Conservation (phyloP, 2,888 invertebrate genomes). For the Iphiclides podalirius region DNA sequence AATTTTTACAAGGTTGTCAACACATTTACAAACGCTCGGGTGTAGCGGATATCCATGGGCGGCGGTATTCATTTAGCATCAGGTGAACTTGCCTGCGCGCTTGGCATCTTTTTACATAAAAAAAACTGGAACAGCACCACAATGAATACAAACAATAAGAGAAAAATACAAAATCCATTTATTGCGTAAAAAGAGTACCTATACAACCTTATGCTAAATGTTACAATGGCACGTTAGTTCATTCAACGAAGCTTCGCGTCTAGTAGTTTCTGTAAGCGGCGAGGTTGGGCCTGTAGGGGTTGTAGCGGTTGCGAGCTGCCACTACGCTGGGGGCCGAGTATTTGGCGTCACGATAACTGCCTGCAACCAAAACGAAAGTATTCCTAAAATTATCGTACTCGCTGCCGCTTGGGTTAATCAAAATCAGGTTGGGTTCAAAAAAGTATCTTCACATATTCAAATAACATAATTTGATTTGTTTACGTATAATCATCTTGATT, state of each 20-base stretch:
- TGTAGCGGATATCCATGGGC: too few relatives aligned
- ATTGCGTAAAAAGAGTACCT: conserved; percentile 33
- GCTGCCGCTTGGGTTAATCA: too few relatives aligned
- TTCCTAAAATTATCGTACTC: too few relatives aligned
- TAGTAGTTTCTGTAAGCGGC: conserved; percentile 23
- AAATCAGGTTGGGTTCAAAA: conserved; percentile 32
- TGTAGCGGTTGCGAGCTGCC: conserved; percentile 44
- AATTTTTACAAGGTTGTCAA: too few relatives aligned
- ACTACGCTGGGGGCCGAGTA: conserved; percentile 47
- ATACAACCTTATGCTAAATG: conserved; percentile 36
- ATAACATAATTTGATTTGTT: neutral
- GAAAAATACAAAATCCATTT: conserved; percentile 29
- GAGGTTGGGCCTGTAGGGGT: conserved; percentile 42
- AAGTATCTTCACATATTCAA: neutral
- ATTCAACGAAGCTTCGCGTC: neutral
- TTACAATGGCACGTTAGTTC: conserved; percentile 12
- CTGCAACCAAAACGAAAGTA: too few relatives aligned
- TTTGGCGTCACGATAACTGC: conserved; percentile 63
- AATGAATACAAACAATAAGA: too few relatives aligned
- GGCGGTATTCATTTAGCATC: too few relatives aligned
- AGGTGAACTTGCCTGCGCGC: too few relatives aligned
- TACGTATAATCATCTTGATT: too few relatives aligned
- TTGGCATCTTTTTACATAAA: too few relatives aligned
- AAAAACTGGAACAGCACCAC: too few relatives aligned
- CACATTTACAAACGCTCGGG: too few relatives aligned